Evolutionary conservation across 2,113 vertebrate genomes (phyloP).

Genomic region (Pomatostomus ruficeps): DNA sequence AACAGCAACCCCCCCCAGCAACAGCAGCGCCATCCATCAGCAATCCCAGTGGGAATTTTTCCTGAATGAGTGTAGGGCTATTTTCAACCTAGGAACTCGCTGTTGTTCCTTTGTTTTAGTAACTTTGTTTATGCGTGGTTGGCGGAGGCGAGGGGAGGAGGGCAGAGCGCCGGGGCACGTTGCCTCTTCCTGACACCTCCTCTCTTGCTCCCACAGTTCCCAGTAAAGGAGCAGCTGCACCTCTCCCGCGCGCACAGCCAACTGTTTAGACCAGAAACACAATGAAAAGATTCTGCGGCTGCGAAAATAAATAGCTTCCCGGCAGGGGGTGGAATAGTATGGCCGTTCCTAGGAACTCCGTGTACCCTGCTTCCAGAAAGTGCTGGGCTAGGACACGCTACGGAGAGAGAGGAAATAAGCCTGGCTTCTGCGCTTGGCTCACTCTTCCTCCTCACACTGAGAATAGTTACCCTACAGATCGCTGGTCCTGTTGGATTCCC

Average conservation of each 20-base stretch:
- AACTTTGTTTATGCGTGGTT: slow-evolving; percentile 33
- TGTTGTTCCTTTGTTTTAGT: slow-evolving; percentile 61
- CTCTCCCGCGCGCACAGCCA: not conserved
- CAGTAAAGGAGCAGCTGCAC: not conserved
- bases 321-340: slow-evolving; percentile 4
- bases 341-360: not conserved
- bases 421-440: slow-evolving; percentile 49
- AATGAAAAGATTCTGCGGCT: slow-evolving; percentile 25
- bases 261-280: slow-evolving; percentile 36
- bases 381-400: not conserved
- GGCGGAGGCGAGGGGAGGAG: not conserved
- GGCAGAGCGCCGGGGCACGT: not conserved
- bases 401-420: slow-evolving; percentile 26
- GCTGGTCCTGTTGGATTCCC: not conserved
- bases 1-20: not conserved
- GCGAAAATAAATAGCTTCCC: slow-evolving; percentile 54
- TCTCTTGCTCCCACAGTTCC: not conserved
- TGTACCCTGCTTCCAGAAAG: slow-evolving; percentile 46
- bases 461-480: slow-evolving; percentile 41
- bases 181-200: slow-evolving; percentile 46
- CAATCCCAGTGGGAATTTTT: not conserved
- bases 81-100: slow-evolving; percentile 42
- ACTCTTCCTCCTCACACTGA: slow-evolving; percentile 31
- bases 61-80: slow-evolving; percentile 20
- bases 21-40: not conserved